phyloP scores from a whole-genome alignment of 2,113 vertebrate genomes.

The Pelvicachromis taeniatus region DNA sequence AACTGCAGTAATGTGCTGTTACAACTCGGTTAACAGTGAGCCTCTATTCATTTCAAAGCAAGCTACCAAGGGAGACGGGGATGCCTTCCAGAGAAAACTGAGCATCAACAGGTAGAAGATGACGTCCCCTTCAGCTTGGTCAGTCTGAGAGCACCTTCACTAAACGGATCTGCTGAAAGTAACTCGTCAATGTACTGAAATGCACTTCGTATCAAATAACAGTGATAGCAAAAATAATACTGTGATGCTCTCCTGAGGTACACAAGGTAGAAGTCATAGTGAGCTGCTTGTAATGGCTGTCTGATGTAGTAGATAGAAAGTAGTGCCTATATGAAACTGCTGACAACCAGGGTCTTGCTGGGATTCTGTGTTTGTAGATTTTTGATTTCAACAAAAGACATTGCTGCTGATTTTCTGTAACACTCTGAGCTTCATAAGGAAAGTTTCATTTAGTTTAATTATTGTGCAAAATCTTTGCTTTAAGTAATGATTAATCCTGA shows the following conservation, averaged over 20 bases:
- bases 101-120: conserved; percentile 69
- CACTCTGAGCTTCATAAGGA: not conserved
- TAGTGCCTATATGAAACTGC: not conserved
- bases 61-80: conserved; percentile 84
- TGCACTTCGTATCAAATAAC: not conserved
- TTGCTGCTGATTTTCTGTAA: not conserved
- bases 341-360: not conserved
- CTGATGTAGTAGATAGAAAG: not conserved
- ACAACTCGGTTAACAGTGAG: not conserved
- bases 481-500: not conserved
- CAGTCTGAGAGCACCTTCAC: not conserved
- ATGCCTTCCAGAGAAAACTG: conserved; percentile 84
- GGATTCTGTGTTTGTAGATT: not conserved
- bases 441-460: not conserved
- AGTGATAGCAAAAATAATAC: not conserved
- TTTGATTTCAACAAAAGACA: not conserved
- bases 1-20: not conserved
- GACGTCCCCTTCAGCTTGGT: not conserved
- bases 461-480: not conserved
- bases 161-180: not conserved
- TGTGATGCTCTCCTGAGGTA: not conserved
- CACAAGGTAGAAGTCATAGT: not conserved
- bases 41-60: conserved; percentile 70
- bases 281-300: not conserved
- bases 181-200: not conserved